Percentiles rank a stretch among this genome's conserved stretches.
Evolutionary conservation across 2,113 vertebrate species (phyloP).

Genomic region (Acinonyx jubatus): DNA sequence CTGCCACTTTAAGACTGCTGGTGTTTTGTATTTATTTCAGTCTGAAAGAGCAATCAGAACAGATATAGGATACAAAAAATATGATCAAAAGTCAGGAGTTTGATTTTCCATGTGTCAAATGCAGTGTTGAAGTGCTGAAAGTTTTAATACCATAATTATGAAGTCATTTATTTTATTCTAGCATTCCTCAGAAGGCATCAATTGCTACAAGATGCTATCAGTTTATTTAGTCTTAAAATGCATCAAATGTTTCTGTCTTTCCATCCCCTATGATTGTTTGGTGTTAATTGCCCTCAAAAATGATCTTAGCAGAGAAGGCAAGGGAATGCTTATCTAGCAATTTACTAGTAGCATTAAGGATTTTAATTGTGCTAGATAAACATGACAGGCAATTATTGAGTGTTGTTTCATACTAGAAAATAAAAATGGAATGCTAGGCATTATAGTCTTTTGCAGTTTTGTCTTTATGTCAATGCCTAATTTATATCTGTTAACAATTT

Average conservation of each 20-base stretch:
- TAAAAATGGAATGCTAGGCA: conserved; percentile 44
- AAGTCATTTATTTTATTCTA: conserved; percentile 46
- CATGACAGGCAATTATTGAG: conserved; percentile 66
- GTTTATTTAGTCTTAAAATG: conserved; percentile 55
- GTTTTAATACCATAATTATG: conserved; percentile 46
- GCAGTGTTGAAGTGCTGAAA: conserved; percentile 34
- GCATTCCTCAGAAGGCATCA: conserved; percentile 37
- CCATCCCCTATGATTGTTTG: conserved; percentile 27
- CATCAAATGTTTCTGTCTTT: conserved; percentile 55
- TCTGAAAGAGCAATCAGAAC: background rate
- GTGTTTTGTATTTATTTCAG: conserved; percentile 38
- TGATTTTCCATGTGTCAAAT: conserved; percentile 2
- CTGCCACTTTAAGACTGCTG: background rate
- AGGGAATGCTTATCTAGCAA: conserved; percentile 46
- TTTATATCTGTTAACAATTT: conserved; percentile 53
- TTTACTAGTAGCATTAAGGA: conserved; percentile 43
- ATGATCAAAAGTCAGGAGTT: conserved; percentile 17
- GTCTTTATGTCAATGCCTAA: conserved; percentile 48
- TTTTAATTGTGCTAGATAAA: conserved; percentile 62
- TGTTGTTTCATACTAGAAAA: conserved; percentile 59
- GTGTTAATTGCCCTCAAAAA: conserved; percentile 64
- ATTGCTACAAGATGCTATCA: conserved; percentile 41
- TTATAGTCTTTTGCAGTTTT: conserved; percentile 15
- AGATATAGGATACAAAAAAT: background rate
- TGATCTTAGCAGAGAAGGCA: conserved; percentile 48